phyloP scores from a whole-genome alignment of 2,797 vertebrate species.

The Lycodopsis pacificus region DNA sequence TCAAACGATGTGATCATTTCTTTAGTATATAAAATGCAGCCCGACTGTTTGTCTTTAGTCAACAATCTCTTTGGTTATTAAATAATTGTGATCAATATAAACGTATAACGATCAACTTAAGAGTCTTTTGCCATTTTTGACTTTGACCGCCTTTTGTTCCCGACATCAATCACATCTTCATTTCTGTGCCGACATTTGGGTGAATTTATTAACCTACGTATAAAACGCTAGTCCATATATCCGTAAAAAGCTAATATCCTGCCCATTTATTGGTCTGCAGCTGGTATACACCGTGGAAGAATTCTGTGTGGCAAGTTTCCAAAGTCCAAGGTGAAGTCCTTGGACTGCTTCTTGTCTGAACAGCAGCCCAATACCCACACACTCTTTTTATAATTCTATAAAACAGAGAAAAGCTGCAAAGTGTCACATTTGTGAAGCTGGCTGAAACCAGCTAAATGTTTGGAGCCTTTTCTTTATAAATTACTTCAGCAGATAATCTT shows the following conservation, averaged over 20 bases:
- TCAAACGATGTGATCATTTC: not conserved
- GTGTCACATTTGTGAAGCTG: not conserved
- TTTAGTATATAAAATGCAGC: not conserved
- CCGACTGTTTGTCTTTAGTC: not conserved
- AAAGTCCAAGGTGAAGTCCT: not conserved
- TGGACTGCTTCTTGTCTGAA: not conserved
- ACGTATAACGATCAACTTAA: not conserved
- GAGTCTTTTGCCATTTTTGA: not conserved
- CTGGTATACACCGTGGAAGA: not conserved
- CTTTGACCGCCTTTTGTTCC: not conserved
- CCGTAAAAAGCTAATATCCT: not conserved
- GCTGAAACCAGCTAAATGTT: not conserved
- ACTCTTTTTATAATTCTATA: not conserved
- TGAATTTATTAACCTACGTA: not conserved
- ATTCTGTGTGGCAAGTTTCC: not conserved
- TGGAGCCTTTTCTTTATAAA: conserved; percentile 4
- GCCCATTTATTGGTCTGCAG: not conserved
- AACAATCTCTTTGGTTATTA: not conserved
- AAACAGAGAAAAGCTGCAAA: not conserved
- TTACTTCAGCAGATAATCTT: not conserved
- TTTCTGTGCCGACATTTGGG: not conserved
- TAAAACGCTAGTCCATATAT: not conserved
- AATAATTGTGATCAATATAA: not conserved
- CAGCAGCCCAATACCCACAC: not conserved
- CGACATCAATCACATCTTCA: too few species aligned